Percentiles rank a stretch among this genome's conserved stretches.
Evolutionary conservation across 2,797 vertebrate genomes (phyloP).

Genomic region (Sciaenops ocellatus): DNA sequence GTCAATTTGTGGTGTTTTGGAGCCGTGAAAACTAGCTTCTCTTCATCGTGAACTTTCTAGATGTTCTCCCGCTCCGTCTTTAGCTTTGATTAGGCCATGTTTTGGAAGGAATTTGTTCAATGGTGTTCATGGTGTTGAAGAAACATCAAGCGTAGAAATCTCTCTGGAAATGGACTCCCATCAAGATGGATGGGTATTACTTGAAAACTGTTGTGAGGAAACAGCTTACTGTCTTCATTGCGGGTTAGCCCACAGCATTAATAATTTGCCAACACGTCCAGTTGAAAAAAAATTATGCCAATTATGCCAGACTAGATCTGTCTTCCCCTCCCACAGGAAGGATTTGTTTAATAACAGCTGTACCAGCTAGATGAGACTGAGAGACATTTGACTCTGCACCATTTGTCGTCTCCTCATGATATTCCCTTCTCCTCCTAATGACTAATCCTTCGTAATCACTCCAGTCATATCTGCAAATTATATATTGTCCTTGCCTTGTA

Average conservation of each 20-base stretch:
- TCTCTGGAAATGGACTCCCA: constrained; percentile 46
- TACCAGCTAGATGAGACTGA: constrained; percentile 41
- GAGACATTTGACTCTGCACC: constrained; percentile 40
- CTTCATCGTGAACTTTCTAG: constrained; percentile 58
- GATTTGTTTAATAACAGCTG: constrained; percentile 58
- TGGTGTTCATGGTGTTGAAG: constrained; percentile 12
- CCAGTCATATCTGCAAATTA: constrained; percentile 1
- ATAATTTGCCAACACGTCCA: constrained; percentile 45
- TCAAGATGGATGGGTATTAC: constrained; percentile 18
- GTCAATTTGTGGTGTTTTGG: constrained; percentile 69
- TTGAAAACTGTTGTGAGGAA: constrained; percentile 29
- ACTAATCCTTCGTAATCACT: constrained; percentile 32
- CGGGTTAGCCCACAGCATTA: constrained; percentile 22
- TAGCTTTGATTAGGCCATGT: constrained; percentile 57
- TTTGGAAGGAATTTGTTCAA: constrained; percentile 41
- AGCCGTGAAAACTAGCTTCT: constrained; percentile 51
- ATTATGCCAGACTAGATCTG: constrained; percentile 56
- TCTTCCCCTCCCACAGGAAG: constrained; percentile 40
- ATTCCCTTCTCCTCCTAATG: constrained; percentile 23
- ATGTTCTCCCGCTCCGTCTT: constrained; percentile 43
- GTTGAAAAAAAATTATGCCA: constrained; percentile 12
- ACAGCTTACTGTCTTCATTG: constrained; percentile 21
- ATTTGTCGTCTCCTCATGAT: constrained; percentile 22
- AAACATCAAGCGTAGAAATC: constrained; percentile 40
- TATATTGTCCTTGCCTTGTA: constrained; percentile 12